Base-by-base conservation (phyloP, 2,888 invertebrate species). In the Machimus atricapillus region DNA sequence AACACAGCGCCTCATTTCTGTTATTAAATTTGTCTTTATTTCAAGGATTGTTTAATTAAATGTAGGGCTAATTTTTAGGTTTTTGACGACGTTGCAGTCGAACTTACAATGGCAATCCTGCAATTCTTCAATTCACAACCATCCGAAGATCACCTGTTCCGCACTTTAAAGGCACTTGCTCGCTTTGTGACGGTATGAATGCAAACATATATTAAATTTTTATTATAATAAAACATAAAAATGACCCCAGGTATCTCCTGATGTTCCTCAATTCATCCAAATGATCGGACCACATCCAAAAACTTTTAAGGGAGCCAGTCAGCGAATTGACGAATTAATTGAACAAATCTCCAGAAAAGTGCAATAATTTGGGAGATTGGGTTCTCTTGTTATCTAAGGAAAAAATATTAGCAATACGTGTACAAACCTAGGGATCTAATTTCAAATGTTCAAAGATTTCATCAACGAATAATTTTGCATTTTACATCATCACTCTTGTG, bases 81-180 rank as follows among this genome's bases (percentile, higher is more conserved):
- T 87, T 98, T 98, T 93, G 98, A 98, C 92, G 98, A 98, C 92
- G 96, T 98, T 86, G 97, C 97, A 88, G 97, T 97, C 87, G 98
- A 98, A 93, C 93, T 98, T 91, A 95, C 97, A 77, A 97, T 98
- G 97, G 98, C 98, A 85, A 94, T 97, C 90, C 94, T 98, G 89
- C 98, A 98, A 94, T 97, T 96, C 93, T 96, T 98, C 94, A 96
- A 96, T 91, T 94, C 94, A 87, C 96, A 95, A 91, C 97, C 97
- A 40, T 93, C 93, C 46, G 98, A 98, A 93, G 97, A 97, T 91
- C 95, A 96, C 90, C 94, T 96, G 90, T 97, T 94, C 93, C 95
- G 97, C 89, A 95, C 96, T 88, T 94, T 97, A 93, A 96, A 96
- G 90, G 96, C 97, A 0, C 93, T 98, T 89, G 95, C 95, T 16